Percentiles rank a stretch among this genome's conserved stretches.
phyloP scores from a whole-genome alignment of 2,113 vertebrate species.

The Laticauda laticaudata region DNA sequence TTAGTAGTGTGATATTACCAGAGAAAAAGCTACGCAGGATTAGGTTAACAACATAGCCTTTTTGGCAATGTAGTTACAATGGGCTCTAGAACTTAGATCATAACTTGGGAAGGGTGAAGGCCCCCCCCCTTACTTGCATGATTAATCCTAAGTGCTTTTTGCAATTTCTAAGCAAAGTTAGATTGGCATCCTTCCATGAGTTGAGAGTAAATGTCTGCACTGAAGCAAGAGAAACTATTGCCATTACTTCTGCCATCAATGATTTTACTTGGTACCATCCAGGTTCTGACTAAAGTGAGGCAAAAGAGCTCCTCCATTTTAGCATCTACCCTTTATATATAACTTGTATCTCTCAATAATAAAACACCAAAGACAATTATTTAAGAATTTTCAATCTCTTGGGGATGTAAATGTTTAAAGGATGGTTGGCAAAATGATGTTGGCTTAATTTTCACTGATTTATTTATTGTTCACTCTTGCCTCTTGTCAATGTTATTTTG shows the following conservation, averaged over 20 bases:
- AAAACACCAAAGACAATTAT: not conserved
- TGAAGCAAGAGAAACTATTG: not conserved
- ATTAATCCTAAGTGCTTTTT: not conserved
- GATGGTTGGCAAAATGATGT: not conserved
- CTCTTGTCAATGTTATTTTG: not conserved
- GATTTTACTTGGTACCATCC: not conserved
- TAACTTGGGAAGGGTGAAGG: not conserved
- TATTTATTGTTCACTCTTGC: not conserved
- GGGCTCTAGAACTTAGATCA: too few relatives aligned
- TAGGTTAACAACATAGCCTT: too few relatives aligned
- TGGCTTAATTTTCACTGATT: not conserved
- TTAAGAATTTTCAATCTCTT: not conserved
- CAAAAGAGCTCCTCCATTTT: not conserved
- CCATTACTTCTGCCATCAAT: not conserved
- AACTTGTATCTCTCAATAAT: not conserved
- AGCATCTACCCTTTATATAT: not conserved
- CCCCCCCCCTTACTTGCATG: not conserved
- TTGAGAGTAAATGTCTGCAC: not conserved
- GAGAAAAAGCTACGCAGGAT: too few relatives aligned
- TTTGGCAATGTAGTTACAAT: too few relatives aligned
- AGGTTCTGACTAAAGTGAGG: not conserved
- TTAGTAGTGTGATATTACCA: too few relatives aligned
- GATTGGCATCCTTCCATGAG: not conserved
- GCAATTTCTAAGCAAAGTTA: not conserved
- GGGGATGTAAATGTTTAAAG: not conserved